Conservation (phyloP, 2,888 invertebrate genomes). For the Nasonia oneida region DNA sequence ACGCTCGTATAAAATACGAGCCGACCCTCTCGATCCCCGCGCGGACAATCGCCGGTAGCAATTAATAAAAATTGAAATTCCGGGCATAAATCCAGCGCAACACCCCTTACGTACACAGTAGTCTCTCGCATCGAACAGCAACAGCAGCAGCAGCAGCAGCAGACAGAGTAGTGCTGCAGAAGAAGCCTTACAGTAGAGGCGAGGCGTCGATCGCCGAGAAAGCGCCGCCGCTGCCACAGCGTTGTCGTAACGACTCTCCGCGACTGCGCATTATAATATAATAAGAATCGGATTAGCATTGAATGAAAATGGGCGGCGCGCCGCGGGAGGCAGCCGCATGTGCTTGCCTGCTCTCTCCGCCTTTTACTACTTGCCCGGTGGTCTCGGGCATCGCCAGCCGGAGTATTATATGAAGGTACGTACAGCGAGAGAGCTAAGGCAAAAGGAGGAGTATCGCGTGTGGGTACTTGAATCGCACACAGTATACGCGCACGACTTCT, state of each 20-base stretch:
- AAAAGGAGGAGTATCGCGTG: conserved; percentile 30
- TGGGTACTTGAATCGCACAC: not conserved
- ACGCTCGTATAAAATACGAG: not conserved
- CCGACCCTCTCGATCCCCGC: not conserved
- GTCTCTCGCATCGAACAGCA: not conserved
- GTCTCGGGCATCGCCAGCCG: conserved; percentile 19
- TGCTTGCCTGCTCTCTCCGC: conserved; percentile 51
- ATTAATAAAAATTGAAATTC: conserved; percentile 57
- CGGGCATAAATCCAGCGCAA: conserved; percentile 42
- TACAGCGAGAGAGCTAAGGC: conserved; percentile 46
- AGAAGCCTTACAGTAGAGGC: not conserved
- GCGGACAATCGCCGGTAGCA: conserved; percentile 43
- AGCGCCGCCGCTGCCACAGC: not conserved
- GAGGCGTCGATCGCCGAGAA: conserved; percentile 9
- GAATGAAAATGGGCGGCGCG: conserved; percentile 77
- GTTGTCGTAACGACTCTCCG: conserved; percentile 44
- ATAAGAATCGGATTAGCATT: conserved; percentile 79
- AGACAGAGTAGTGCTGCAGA: not conserved
- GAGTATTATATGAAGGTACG: not conserved
- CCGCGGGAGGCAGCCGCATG: conserved; percentile 71
- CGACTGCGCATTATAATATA: conserved; percentile 76
- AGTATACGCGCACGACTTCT: conserved; percentile 4
- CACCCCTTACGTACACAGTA: not conserved
- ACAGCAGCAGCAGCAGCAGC: no score
- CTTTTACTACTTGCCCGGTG: conserved; percentile 63